These are phyloP conservation scores for Mizuhopecten yessoensis DNA, from an alignment of 1,140 invertebrate species.

Conservation along the genomic window DNA sequence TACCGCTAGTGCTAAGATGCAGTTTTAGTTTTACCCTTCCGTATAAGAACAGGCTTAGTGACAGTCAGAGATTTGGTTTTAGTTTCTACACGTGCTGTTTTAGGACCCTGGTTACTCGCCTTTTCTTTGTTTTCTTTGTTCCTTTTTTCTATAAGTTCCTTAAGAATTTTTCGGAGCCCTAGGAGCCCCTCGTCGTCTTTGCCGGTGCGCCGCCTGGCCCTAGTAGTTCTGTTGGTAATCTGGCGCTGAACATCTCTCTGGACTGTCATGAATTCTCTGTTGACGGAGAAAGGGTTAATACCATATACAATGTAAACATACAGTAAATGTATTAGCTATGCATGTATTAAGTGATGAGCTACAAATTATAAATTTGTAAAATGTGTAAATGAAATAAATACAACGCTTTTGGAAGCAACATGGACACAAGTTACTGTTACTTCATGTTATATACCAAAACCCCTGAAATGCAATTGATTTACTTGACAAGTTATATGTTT, in stretches of 20 bases:
- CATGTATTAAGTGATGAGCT: too few species aligned
- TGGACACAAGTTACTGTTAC: too few species aligned
- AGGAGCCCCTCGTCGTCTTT: slow-evolving; percentile 73
- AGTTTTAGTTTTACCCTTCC: slow-evolving; percentile 34
- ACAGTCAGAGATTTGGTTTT: slow-evolving; percentile 68
- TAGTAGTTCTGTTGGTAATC: slow-evolving; percentile 72
- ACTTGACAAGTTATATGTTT: too few species aligned
- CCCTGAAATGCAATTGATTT: too few species aligned
- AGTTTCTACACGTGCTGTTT: slow-evolving; percentile 58
- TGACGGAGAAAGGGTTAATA: slow-evolving; percentile 9
- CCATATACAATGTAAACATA: too few species aligned
- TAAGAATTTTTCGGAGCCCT: slow-evolving; percentile 72
- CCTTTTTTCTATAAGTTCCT: slow-evolving; percentile 73
- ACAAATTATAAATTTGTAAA: too few species aligned
- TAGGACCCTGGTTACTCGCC: slow-evolving; percentile 64
- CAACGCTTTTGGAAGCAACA: too few species aligned
- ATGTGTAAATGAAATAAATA: too few species aligned
- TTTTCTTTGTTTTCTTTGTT: slow-evolving; percentile 73
- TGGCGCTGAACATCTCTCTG: slow-evolving; percentile 69
- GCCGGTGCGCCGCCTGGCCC: slow-evolving; percentile 67
- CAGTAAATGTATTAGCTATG: too few species aligned
- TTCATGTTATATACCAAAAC: too few species aligned
- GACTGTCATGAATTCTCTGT: slow-evolving; percentile 76
- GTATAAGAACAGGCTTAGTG: slow-evolving; percentile 64
- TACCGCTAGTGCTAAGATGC: not conserved